phyloP scores from a whole-genome alignment of 2,113 vertebrate species.

The Poecile atricapillus region DNA sequence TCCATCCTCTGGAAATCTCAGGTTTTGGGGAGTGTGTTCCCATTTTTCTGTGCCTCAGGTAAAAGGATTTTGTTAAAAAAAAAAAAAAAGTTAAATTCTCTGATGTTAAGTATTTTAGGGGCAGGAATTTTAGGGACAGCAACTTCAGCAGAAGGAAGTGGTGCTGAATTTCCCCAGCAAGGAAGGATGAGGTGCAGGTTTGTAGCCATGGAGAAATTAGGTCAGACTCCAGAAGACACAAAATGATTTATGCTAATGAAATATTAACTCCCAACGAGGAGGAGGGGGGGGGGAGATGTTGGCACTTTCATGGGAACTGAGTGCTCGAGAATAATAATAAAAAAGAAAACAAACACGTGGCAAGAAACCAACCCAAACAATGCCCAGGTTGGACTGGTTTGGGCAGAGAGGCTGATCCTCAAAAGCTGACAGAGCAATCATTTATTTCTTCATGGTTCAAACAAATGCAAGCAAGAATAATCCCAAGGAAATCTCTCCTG shows the following conservation, averaged over 20 bases:
- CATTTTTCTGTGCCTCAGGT: neutral
- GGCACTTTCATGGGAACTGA: constrained; percentile 20
- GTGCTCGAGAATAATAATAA: neutral
- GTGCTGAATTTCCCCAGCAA: neutral
- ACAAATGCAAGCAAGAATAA: neutral
- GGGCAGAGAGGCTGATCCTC: neutral
- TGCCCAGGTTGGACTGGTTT: constrained; percentile 23
- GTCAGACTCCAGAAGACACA: neutral
- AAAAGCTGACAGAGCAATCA: neutral
- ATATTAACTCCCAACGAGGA: neutral
- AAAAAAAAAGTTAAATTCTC: neutral
- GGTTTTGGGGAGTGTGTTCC: rapidly evolving
- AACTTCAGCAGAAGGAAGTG: neutral
- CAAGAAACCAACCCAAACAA: constrained; percentile 30
- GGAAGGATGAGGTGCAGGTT: neutral
- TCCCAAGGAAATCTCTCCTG: neutral
- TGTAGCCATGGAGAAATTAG: neutral
- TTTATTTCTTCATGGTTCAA: neutral
- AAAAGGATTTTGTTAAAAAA: neutral
- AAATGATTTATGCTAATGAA: constrained; percentile 14
- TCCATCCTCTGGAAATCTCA: neutral
- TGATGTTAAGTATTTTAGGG: neutral
- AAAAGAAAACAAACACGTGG: neutral
- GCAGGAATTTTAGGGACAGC: neutral
- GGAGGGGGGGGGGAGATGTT: neutral